Evolutionary conservation across 2,113 vertebrate species (phyloP).

Genomic region (Cricetomys ansorgei): DNA sequence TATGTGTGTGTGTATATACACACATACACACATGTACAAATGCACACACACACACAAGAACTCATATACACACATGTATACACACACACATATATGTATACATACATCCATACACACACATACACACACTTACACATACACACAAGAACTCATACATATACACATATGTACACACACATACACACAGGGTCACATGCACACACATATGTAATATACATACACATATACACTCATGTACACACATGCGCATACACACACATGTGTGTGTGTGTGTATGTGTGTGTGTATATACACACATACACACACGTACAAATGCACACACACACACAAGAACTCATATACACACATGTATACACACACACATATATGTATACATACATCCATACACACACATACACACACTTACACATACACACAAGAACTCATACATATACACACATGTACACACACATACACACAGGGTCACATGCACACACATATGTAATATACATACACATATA

Average conservation of each 20-base stretch:
- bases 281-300: neutral
- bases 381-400: neutral
- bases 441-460: too few relatives aligned
- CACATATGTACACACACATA: neutral
- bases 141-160: too few relatives aligned
- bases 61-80: too few relatives aligned
- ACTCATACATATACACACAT: neutral
- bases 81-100: too few relatives aligned
- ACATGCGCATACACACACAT: too few relatives aligned
- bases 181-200: neutral
- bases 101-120: too few relatives aligned
- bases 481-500: neutral
- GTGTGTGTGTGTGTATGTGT: too few relatives aligned
- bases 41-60: too few relatives aligned
- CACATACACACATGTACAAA: too few relatives aligned
- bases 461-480: neutral
- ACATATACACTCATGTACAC: too few relatives aligned
- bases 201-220: too few relatives aligned
- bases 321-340: fast-evolving
- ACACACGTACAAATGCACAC: neutral
- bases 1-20: too few relatives aligned
- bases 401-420: fast-evolving
- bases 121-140: neutral
- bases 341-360: neutral
- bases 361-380: neutral